phyloP scores from a whole-genome alignment of 2,888 invertebrate species.

The Fragum whitleyi region DNA sequence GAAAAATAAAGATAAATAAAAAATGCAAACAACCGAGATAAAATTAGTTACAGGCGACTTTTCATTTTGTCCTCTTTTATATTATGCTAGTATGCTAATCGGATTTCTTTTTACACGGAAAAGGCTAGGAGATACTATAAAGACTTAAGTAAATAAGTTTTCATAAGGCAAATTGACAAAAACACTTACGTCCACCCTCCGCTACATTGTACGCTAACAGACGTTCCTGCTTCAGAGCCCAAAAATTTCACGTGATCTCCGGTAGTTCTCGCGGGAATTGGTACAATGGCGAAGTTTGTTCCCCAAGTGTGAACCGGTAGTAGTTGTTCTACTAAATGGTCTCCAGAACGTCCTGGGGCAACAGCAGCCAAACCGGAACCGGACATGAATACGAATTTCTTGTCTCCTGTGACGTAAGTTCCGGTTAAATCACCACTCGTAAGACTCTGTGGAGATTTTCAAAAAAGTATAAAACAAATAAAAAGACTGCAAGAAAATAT shows the following conservation, averaged over 20 bases:
- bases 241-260: constrained; percentile 74
- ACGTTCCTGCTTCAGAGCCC: constrained; percentile 62
- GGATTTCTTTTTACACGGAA: too few relatives aligned
- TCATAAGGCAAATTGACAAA: too few relatives aligned
- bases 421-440: constrained; percentile 76
- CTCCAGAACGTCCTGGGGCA: constrained; percentile 44
- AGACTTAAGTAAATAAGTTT: too few relatives aligned
- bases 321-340: constrained; percentile 77
- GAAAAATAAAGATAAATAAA: too few relatives aligned
- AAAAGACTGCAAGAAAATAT: too few relatives aligned
- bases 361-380: constrained; percentile 73
- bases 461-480: too few relatives aligned
- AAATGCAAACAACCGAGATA: too few relatives aligned
- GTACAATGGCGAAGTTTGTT: constrained; percentile 71
- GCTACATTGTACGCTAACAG: constrained; percentile 39
- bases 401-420: constrained; percentile 65
- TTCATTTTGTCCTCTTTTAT: too few relatives aligned
- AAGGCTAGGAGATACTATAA: too few relatives aligned
- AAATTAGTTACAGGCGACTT: too few relatives aligned
- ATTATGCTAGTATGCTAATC: too few relatives aligned
- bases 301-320: constrained; percentile 78
- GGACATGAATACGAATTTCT: constrained; percentile 73
- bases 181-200: constrained; percentile 12
- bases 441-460: constrained; percentile 19
- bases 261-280: constrained; percentile 71